phyloP scores from a whole-genome alignment of 1,140 invertebrate species.

The Pseudomyrmex dendroicus region DNA sequence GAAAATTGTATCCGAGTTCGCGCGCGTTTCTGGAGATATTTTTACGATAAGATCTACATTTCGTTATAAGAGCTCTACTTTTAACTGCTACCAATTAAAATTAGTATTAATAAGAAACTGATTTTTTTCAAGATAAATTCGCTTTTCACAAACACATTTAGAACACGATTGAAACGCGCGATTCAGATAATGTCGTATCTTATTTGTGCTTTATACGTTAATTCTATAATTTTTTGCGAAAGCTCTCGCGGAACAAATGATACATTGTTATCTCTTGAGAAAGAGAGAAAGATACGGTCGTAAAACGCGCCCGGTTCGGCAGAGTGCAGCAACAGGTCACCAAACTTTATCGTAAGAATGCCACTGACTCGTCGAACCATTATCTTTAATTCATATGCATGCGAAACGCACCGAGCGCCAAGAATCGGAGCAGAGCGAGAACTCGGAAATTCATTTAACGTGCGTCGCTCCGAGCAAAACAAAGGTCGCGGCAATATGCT shows the following conservation, averaged over 20 bases:
- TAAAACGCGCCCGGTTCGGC: conserved; percentile 7
- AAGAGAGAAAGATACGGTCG: background rate
- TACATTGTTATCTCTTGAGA: background rate
- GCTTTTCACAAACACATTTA: no score
- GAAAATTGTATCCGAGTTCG: no score
- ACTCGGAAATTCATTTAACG: conserved; percentile 56
- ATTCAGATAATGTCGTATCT: background rate
- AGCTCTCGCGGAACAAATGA: background rate
- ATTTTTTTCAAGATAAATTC: no score
- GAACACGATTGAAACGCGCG: background rate
- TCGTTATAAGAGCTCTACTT: no score
- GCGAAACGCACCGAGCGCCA: conserved; percentile 49
- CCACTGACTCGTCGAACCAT: conserved; percentile 79
- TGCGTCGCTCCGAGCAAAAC: conserved; percentile 41
- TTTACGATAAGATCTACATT: no score
- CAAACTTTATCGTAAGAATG: conserved; percentile 76
- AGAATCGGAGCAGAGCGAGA: conserved; percentile 51
- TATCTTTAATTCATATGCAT: conserved; percentile 77
- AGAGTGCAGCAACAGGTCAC: conserved; percentile 77
- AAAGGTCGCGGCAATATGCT: conserved; percentile 38
- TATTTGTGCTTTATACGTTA: background rate
- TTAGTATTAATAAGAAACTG: no score
- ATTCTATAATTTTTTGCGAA: background rate
- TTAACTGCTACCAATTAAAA: no score
- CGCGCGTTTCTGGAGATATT: no score